phyloP scores from a whole-genome alignment of 2,888 invertebrate genomes.

The Chouioia cunea region DNA sequence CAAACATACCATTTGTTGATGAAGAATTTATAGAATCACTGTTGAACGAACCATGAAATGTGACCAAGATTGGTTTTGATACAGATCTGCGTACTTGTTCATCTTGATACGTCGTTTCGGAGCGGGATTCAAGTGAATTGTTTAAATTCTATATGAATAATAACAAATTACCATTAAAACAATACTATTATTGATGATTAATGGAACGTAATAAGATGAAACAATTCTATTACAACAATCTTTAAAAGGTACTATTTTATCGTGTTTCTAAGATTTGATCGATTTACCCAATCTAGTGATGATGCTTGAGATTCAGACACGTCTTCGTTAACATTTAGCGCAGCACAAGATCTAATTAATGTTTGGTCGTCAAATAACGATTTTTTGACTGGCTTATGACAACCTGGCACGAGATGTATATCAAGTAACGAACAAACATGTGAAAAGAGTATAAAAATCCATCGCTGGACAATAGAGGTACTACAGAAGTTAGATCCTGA shows the following conservation, averaged over 20 bases:
- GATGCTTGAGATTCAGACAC: no score
- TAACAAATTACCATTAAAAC: no score
- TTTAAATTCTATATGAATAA: constrained; percentile 47
- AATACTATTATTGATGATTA: no score
- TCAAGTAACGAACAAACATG: constrained; percentile 55
- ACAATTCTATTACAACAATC: no score
- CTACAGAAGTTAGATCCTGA: constrained; percentile 54
- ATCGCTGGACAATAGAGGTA: constrained; percentile 59
- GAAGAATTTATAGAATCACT: background rate
- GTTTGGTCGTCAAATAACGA: constrained; percentile 45
- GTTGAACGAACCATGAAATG: constrained; percentile 48
- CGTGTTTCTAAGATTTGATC: background rate
- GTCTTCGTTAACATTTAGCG: background rate
- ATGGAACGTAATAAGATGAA: no score
- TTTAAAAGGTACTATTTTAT: constrained; percentile 29
- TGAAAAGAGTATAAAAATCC: constrained; percentile 64
- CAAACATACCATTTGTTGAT: constrained; percentile 4
- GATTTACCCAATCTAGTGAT: background rate
- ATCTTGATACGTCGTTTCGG: constrained; percentile 50
- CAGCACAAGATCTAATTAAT: background rate
- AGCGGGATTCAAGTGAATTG: constrained; percentile 48
- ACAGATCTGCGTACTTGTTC: constrained; percentile 48
- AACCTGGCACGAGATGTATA: constrained; percentile 54
- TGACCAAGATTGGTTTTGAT: constrained; percentile 42
- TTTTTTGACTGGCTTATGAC: constrained; percentile 57